Conservation (phyloP, 2,113 vertebrate species). For the Buteo buteo region DNA sequence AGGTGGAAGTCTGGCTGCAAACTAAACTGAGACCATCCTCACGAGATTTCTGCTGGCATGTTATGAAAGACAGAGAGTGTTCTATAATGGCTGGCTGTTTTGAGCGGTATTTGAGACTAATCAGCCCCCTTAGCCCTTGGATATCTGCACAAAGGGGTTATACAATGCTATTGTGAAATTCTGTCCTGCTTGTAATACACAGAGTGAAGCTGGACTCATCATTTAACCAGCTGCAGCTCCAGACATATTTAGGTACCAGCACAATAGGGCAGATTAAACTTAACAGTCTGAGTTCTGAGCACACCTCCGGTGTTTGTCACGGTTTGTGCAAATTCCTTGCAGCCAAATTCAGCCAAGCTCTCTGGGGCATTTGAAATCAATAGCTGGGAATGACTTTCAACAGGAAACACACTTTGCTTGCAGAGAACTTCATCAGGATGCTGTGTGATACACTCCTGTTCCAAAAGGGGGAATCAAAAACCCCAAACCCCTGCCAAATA, state of each 20-base stretch:
- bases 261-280: constrained; percentile 17
- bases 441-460: background rate
- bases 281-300: background rate
- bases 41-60: background rate
- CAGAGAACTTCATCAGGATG: background rate
- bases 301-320: background rate
- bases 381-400: background rate
- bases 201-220: background rate
- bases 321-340: background rate
- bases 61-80: constrained; percentile 28
- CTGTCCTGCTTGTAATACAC: background rate
- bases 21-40: background rate
- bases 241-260: background rate
- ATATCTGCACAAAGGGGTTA: constrained; percentile 38
- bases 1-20: background rate
- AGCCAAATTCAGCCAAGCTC: background rate
- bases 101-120: background rate
- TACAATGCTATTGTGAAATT: constrained; percentile 25
- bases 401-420: background rate
- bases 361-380: background rate
- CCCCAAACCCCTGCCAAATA: background rate
- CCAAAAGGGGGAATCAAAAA: background rate
- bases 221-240: background rate
- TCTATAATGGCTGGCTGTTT: constrained; percentile 1
- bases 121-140: constrained; percentile 1